Conservation (phyloP, 2,888 invertebrate genomes). For the Aradus depressus region DNA sequence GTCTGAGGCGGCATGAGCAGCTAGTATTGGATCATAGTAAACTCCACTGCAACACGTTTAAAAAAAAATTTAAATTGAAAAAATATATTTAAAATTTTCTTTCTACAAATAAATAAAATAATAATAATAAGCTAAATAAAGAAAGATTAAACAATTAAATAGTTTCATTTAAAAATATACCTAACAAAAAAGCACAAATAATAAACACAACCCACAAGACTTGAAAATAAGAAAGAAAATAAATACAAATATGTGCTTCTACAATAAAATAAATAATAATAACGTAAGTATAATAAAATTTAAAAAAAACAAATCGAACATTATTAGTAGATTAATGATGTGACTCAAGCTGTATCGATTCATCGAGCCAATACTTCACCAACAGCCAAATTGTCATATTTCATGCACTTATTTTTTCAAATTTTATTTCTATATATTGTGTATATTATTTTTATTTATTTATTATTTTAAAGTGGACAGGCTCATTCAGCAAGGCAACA, state of each 20-base stretch:
- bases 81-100: neutral
- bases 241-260: conserved; percentile 22
- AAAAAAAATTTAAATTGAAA: conserved; percentile 4
- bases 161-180: conserved; percentile 6
- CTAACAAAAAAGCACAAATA: conserved; percentile 16
- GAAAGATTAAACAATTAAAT: neutral
- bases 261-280: conserved; percentile 7
- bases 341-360: conserved; percentile 23
- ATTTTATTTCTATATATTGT: too few species aligned
- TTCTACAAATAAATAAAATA: neutral
- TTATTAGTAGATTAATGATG: conserved; percentile 27
- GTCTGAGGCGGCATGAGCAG: conserved; percentile 67
- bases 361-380: conserved; percentile 27
- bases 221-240: conserved; percentile 15
- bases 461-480: conserved; percentile 10
- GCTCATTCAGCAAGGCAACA: conserved; percentile 28
- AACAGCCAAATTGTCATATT: conserved; percentile 27
- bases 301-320: conserved; percentile 18
- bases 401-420: conserved; percentile 27
- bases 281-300: conserved; percentile 10
- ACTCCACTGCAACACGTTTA: conserved; percentile 51
- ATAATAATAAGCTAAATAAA: neutral
- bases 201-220: conserved; percentile 22
- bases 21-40: conserved; percentile 93
- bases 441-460: neutral